These are phyloP conservation scores for Hiodon tergisus DNA, from an alignment of 2,113 vertebrate genomes.

Conservation along the genomic window DNA sequence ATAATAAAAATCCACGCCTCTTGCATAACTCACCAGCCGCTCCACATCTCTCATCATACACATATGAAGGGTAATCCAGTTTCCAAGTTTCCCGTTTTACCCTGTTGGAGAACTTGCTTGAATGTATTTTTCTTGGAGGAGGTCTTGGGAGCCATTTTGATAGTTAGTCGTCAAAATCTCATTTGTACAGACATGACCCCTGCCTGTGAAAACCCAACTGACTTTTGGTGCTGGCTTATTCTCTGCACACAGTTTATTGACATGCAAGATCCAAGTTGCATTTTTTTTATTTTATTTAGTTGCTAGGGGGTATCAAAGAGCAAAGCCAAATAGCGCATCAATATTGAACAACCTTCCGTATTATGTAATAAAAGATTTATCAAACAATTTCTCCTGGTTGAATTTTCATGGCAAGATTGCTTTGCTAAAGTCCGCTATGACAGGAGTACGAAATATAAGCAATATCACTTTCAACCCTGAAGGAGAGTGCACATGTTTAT, in stretches of 20 bases:
- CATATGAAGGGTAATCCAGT: too few species aligned
- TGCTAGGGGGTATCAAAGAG: neutral
- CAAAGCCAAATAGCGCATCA: conserved; percentile 15
- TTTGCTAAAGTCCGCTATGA: conserved; percentile 33
- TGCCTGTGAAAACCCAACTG: neutral
- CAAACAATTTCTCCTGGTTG: conserved; percentile 18
- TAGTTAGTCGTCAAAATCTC: neutral
- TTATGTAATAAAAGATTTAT: conserved; percentile 19
- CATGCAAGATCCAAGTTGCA: conserved; percentile 3
- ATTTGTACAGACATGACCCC: neutral
- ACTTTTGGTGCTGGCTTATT: neutral
- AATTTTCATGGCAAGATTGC: conserved; percentile 14
- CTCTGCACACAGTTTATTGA: conserved; percentile 1
- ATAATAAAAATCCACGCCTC: too few species aligned
- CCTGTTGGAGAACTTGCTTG: too few species aligned
- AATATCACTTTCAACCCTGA: conserved; percentile 37
- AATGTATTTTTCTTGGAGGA: neutral
- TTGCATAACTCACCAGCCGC: too few species aligned
- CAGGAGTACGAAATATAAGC: conserved; percentile 46
- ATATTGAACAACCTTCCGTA: conserved; percentile 21
- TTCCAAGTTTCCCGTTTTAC: too few species aligned
- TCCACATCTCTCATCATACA: too few species aligned
- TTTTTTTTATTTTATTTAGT: neutral
- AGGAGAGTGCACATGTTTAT: conserved; percentile 35
- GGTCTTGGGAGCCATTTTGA: neutral